Evolutionary conservation across 2,888 invertebrate genomes (phyloP).

Genomic region (Harpalus rubripes): DNA sequence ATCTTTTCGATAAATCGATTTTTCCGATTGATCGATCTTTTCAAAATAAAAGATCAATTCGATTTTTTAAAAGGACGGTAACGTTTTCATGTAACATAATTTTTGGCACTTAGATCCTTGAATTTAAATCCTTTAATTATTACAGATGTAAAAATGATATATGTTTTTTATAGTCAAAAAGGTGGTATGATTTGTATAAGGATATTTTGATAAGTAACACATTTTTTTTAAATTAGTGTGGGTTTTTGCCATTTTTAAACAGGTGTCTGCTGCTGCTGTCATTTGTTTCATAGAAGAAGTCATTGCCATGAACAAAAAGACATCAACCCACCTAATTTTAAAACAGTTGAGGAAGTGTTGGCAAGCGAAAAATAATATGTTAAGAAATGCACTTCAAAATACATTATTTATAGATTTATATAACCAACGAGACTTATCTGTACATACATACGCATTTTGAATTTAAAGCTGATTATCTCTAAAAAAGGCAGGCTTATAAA

Average conservation of each 20-base stretch:
- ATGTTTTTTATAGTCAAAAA: neutral
- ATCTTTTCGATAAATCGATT: too few species aligned
- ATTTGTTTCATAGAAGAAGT: neutral
- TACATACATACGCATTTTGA: neutral
- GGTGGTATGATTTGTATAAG: neutral
- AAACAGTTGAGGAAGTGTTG: neutral
- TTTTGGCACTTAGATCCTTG: too few species aligned
- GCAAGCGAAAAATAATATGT: neutral
- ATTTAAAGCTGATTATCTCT: conserved; percentile 15
- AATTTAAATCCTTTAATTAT: too few species aligned
- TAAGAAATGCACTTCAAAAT: conserved; percentile 8
- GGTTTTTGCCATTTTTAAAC: neutral
- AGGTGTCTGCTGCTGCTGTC: neutral
- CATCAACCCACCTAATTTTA: neutral
- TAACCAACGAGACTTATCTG: conserved; percentile 8
- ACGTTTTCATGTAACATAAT: too few species aligned
- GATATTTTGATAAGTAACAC: neutral
- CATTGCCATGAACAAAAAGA: conserved; percentile 5
- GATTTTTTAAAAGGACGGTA: too few species aligned
- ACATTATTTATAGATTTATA: conserved; percentile 5
- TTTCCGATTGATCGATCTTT: too few species aligned
- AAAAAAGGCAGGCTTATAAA: conserved; percentile 23
- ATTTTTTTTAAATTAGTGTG: neutral
- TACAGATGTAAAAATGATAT: too few species aligned
- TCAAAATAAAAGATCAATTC: too few species aligned